Evolutionary conservation across 2,113 vertebrate species (phyloP).

Genomic region (Felis chaus): DNA sequence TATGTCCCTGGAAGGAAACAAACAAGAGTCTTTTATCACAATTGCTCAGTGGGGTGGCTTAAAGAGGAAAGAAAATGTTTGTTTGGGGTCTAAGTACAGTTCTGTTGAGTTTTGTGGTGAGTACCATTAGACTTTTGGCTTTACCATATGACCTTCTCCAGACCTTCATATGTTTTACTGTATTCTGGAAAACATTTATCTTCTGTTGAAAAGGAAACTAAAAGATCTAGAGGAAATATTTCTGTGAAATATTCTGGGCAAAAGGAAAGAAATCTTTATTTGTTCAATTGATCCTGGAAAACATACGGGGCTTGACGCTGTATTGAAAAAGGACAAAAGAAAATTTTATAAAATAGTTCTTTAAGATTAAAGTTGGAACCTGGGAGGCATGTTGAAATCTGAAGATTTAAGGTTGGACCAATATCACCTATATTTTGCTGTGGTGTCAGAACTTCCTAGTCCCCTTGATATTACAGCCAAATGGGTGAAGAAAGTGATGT

Average conservation of each 20-base stretch:
- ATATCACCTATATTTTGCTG: constrained; percentile 87
- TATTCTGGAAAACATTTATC: background rate
- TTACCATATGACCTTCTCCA: background rate
- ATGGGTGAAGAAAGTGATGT: constrained; percentile 92
- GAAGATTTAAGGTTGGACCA: constrained; percentile 88
- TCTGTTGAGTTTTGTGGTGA: constrained; percentile 84
- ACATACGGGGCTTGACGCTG: constrained; percentile 94
- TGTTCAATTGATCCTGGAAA: constrained; percentile 93
- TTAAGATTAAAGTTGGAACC: constrained; percentile 87
- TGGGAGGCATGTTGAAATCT: constrained; percentile 85
- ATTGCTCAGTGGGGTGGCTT: constrained; percentile 90
- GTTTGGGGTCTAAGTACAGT: constrained; percentile 92
- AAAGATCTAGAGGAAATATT: background rate
- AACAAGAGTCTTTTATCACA: constrained; percentile 88
- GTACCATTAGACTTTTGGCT: constrained; percentile 64
- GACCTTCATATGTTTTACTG: background rate
- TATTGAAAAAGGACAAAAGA: constrained; percentile 91
- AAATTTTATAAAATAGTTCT: constrained; percentile 93
- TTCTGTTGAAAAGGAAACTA: background rate
- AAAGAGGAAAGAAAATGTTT: constrained; percentile 88
- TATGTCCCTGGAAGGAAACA: constrained; percentile 76
- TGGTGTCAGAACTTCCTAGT: constrained; percentile 92
- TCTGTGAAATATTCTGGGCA: constrained; percentile 64
- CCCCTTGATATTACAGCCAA: constrained; percentile 88
- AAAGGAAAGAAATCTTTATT: constrained; percentile 95